phyloP scores from a whole-genome alignment of 2,113 vertebrate genomes.

The Misgurnus anguillicaudatus region DNA sequence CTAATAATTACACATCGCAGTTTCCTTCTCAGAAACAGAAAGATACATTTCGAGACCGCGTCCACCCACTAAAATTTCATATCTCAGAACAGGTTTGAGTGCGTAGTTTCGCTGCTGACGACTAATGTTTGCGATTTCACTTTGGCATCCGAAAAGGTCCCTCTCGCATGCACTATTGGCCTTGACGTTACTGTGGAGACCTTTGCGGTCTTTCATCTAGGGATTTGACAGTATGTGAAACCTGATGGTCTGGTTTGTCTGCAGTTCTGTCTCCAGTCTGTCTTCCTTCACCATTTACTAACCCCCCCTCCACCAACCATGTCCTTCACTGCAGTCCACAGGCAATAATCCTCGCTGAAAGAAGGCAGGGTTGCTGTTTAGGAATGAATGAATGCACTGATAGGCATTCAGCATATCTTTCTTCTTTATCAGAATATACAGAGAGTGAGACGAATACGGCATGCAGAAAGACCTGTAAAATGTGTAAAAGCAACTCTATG shows the following conservation, averaged over 20 bases:
- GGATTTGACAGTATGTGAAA: conserved; percentile 66
- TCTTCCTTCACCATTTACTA: neutral
- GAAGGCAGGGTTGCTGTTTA: neutral
- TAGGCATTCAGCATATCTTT: neutral
- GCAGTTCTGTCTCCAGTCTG: conserved; percentile 41
- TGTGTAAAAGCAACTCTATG: too few species aligned
- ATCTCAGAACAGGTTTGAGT: conserved; percentile 10
- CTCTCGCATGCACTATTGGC: conserved; percentile 39
- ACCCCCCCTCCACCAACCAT: neutral
- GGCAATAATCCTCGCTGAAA: conserved; percentile 4
- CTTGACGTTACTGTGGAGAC: conserved; percentile 54
- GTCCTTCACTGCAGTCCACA: neutral
- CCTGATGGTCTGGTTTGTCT: conserved; percentile 72
- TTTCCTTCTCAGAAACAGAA: conserved; percentile 6
- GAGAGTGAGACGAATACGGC: too few species aligned
- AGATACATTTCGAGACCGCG: neutral
- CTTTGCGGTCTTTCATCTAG: conserved; percentile 57
- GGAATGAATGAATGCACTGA: neutral
- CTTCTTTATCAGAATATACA: neutral
- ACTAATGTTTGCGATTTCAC: conserved; percentile 3
- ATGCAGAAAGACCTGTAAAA: too few species aligned
- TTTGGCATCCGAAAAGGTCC: conserved; percentile 25
- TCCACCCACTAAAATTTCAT: conserved; percentile 21
- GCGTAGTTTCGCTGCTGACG: conserved; percentile 8
- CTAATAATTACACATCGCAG: neutral